A percentile compares a stretch with the other conserved stretches of the same genome.
phyloP scores from a whole-genome alignment of 2,113 vertebrate species.

The Eudorcas thomsonii region DNA sequence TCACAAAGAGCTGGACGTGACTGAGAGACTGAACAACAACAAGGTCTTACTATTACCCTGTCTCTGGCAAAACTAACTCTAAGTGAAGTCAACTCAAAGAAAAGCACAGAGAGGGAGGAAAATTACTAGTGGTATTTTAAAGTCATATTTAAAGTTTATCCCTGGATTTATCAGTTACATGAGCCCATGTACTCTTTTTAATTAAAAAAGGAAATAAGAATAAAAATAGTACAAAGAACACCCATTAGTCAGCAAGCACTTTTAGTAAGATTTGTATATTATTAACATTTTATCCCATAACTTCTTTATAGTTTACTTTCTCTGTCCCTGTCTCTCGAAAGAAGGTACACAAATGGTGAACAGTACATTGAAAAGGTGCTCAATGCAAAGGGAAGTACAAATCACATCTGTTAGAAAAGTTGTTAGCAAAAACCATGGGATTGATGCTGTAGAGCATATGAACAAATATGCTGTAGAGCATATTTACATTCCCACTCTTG shows the following conservation, averaged over 20 bases:
- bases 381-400: not conserved
- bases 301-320: not conserved
- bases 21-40: not conserved
- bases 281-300: not conserved
- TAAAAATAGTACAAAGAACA: not conserved
- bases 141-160: not conserved
- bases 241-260: not conserved
- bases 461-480: not conserved
- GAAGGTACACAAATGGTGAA: not conserved
- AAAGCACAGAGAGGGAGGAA: not conserved
- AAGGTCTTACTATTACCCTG: not conserved
- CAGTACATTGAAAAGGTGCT: not conserved
- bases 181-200: not conserved
- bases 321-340: not conserved
- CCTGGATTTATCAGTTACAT: not conserved
- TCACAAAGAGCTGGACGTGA: not conserved
- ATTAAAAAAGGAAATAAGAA: not conserved
- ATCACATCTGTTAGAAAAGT: not conserved
- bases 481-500: not conserved
- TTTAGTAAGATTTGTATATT: not conserved
- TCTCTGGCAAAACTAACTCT: not conserved
- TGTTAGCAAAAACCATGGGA: not conserved
- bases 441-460: not conserved
- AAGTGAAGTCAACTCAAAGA: not conserved
- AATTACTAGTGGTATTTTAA: not conserved